Base-by-base conservation (phyloP, 2,797 vertebrate genomes). In the Meriones psammophilus region DNA sequence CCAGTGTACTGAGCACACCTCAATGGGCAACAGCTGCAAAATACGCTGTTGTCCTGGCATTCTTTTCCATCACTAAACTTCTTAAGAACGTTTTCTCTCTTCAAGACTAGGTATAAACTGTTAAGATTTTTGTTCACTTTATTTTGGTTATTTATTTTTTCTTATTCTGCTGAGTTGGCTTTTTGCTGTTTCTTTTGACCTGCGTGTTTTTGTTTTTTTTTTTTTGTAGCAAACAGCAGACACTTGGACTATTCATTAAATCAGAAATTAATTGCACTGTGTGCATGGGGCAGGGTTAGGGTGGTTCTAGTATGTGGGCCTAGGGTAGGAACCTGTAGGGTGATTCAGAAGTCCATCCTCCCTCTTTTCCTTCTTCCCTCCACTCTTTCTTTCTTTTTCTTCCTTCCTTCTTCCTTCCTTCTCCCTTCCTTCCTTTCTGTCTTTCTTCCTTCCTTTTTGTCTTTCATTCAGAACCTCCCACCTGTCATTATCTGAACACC, bases 101-200 rank as follows among this genome's bases (percentile, higher is more conserved):
- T 28, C 20, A n/a, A 78, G 24, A 39, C 42, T 46, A 50, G 50
- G 50, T 50, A 22, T 33, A 39, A 66, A 56, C 14, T 33, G 24
- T 50, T 3, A 84, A 24, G 54, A n/a, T 36, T 92, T 88, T 71
- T 39, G 30, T n/a, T 89, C 28, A 33, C 81, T 68, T 81, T 93
- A 39, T 76, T 64, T 80, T 50, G 76, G 83, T 94, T 56, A 12
- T 86, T 83, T 60, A 54, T 24, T 76, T 24, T 76, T 64, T 77
- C 33, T 86, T n/a, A 9, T 73, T 88, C 64, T 95, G 18, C 15
- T 33, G 33, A 18, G 54, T 73, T 87, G 33, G 18, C 0, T n/a
- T 78, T 69, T 89, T n/a, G 2, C 71, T 84, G 24, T 78, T 77
- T 69, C 26, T 28, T 89, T 86, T 91, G 30, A 36, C 18, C 26